These are phyloP conservation scores for Stenchaetothrips biformis DNA, from an alignment of 2,888 invertebrate genomes.

Conservation along the genomic window DNA sequence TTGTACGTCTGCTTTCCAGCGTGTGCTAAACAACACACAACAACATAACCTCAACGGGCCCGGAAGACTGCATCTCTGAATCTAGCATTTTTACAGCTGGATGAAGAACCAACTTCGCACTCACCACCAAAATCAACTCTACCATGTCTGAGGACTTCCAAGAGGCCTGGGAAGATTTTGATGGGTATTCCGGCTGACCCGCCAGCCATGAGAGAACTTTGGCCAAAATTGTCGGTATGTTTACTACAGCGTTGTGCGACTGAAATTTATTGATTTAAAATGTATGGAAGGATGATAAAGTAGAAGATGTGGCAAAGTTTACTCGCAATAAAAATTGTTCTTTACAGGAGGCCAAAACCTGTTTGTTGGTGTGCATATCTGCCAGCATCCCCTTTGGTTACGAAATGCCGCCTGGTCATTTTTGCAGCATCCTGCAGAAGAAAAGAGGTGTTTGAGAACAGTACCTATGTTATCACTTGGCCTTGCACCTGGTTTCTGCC, in stretches of 20 bases:
- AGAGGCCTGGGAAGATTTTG: conserved; percentile 63
- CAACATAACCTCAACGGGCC: too few relatives aligned
- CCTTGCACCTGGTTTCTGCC: conserved; percentile 67
- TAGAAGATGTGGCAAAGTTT: too few relatives aligned
- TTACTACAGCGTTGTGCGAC: too few relatives aligned
- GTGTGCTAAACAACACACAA: too few relatives aligned
- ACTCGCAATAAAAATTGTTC: too few relatives aligned
- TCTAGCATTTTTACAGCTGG: too few relatives aligned
- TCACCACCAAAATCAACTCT: not conserved
- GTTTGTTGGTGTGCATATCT: conserved; percentile 90
- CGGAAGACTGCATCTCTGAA: too few relatives aligned
- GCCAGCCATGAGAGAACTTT: conserved; percentile 65
- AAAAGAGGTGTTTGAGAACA: conserved; percentile 80
- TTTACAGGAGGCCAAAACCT: conserved; percentile 66
- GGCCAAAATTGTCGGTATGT: conserved; percentile 69
- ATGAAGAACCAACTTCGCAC: too few relatives aligned
- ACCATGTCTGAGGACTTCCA: conserved; percentile 39
- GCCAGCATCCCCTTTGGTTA: conserved; percentile 64
- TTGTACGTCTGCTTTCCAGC: too few relatives aligned
- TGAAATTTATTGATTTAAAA: too few relatives aligned
- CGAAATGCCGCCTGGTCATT: conserved; percentile 68
- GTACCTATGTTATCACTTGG: conserved; percentile 83
- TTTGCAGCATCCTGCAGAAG: conserved; percentile 92
- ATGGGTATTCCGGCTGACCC: conserved; percentile 71
- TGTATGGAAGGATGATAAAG: too few relatives aligned